Base-by-base conservation (phyloP, 2,888 invertebrate species). In the Drosophila formosana region DNA sequence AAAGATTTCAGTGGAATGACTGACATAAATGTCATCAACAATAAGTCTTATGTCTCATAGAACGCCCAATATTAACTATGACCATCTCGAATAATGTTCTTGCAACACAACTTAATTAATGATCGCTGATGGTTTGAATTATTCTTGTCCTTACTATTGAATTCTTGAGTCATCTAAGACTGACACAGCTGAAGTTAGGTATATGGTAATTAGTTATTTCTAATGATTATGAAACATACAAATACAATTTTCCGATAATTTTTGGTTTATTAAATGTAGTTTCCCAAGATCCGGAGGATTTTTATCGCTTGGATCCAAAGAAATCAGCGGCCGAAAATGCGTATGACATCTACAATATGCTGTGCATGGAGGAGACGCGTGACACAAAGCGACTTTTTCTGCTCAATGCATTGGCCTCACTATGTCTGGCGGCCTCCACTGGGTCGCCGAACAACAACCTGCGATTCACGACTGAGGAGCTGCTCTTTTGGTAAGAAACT, bases 361-460 rank as follows among this genome's bases (percentile, higher is more conserved):
- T 95, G 66, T 95, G 95, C 90, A 76, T 89, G 66, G 90, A 89
- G 65, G 90, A 91, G 69, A 94, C 95, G 69, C 95, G 95, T 68
- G 97, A 97, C 92, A 95, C 95, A 72, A 96, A 95, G 91, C 96
- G 96, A 91, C 94, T 98, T 81, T 96, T 96, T 78, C 96, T 97
- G 92, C 94, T 98, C 88, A 98, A 98, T 94, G 96, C 95, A 71
- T 95, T 98, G 93, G 97, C 97, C 63, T 96, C 97, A 90, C 94
- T 98, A 77, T 91, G 92, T 58, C 80, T 91, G 71, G 75, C 80
- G 18, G 82, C 85, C 18, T 61, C 69, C 13, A 72, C 66, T 28
- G 71, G 81, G 3, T 75, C 83, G 9, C 77, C 82, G 61, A 53
- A 86, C 66, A 75, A 80, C 64, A 81, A 88, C 74, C 94, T 96